Base-by-base conservation (phyloP, 2,113 vertebrate species). In the Elaphurus davidianus region DNA sequence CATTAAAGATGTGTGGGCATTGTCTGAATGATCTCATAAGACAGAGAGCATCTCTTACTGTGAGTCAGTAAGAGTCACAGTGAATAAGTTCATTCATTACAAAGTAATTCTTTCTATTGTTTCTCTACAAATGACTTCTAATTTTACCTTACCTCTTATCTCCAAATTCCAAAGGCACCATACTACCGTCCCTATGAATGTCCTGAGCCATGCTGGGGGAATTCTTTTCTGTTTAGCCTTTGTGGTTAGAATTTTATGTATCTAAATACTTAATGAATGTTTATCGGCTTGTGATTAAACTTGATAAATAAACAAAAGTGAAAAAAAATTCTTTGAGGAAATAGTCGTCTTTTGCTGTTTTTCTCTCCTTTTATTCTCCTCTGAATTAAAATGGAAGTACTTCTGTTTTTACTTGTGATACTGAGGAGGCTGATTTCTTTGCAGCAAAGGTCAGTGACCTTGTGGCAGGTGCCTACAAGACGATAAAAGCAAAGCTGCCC, bases 401-500 rank as follows among this genome's bases (percentile, higher is more conserved):
- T 95, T 94, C 71, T 97, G 82, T 92, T 90, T 96, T 90, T 91
- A 76, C 96, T 79, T 93, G 50, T 95, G 78, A 90, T 27, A 62
- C 79, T 98, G 87, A 98, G 14, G 16, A 96, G 62, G 83, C 87
- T 96, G 79, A 87, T 98, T 98, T 98, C 96, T 98, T 99, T 99
- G 95, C 98, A 99, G 99, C 99, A 87, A 99, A 99, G 99, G 99
- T 99, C 98, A 99, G 99, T 33, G 99, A 99, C 98, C 98, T 99
- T 81, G 99, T 99, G 98, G 99, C 99, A 98, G 98, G 99, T 97
- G 99, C 99, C 76, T 99, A 99, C 74, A 99, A 99, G 92, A 99
- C 99, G 93, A 99, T 99, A 98, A 99, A 99, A 99, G 99, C 98
- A 96, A 99, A 99, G 98, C 99, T 99, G 97, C 99, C 99, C 0